A percentile compares a stretch with the other conserved stretches of the same genome.
phyloP scores from a whole-genome alignment of 2,113 vertebrate genomes.

The Mustelus asterias region DNA sequence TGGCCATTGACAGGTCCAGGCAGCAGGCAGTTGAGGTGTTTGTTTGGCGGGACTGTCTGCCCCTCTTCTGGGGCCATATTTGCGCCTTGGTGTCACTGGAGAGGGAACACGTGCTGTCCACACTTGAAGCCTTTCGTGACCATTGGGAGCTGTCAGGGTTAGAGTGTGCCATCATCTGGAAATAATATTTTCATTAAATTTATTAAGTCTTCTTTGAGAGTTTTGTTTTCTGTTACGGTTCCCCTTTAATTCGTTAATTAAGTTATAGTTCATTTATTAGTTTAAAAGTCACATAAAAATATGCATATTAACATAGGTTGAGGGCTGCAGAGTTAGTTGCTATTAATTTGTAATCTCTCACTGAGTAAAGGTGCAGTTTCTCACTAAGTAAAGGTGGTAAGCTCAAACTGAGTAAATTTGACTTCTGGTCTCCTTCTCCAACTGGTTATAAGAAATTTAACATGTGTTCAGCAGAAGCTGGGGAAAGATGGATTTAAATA shows the following conservation, averaged over 20 bases:
- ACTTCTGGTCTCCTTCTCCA: too few species aligned
- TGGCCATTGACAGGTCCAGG: too few species aligned
- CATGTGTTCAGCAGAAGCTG: background rate
- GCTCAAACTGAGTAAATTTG: too few species aligned
- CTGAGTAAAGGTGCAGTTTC: too few species aligned
- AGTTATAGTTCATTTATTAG: background rate
- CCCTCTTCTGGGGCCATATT: background rate
- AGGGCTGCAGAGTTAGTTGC: too few species aligned
- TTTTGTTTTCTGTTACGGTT: background rate
- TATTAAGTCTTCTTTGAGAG: background rate
- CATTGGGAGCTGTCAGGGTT: background rate
- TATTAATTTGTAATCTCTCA: too few species aligned
- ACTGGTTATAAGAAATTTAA: too few species aligned
- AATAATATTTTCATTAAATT: background rate
- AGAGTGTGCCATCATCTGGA: background rate
- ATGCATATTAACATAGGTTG: too few species aligned
- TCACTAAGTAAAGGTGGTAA: too few species aligned
- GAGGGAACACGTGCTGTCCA: background rate
- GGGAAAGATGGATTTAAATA: background rate
- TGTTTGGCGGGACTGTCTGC: background rate
- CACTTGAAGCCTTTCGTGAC: too few species aligned
- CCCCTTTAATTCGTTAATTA: background rate
- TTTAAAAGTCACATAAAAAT: background rate
- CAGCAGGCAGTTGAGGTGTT: background rate
- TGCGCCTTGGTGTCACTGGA: too few species aligned